A percentile compares a stretch with the other conserved stretches of the same genome.
Evolutionary conservation across 2,797 vertebrate genomes (phyloP).

Genomic region (Spinus pinus): DNA sequence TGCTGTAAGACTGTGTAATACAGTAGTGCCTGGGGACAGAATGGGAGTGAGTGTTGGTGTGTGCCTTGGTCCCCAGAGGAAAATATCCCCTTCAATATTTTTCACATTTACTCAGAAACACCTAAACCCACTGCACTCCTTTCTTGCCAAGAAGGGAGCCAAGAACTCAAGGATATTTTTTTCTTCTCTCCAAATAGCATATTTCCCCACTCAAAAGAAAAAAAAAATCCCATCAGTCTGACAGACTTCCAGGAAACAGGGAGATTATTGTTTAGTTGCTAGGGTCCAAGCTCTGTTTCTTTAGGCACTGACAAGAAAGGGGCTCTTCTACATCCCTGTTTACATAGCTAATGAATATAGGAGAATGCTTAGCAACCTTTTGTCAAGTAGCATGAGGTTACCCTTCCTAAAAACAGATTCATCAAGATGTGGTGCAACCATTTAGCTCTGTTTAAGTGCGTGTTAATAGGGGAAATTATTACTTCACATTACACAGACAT

Average conservation of each 20-base stretch:
- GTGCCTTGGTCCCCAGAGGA: neutral
- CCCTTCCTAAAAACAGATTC: neutral
- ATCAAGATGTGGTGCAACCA: neutral
- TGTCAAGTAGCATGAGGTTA: neutral
- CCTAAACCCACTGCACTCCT: neutral
- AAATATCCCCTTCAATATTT: conserved; percentile 10
- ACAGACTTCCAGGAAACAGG: conserved; percentile 20
- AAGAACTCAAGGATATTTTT: conserved; percentile 1
- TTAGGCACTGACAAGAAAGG: neutral
- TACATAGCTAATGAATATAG: neutral
- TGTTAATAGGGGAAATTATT: neutral
- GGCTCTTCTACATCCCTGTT: conserved; percentile 3
- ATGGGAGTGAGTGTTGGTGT: neutral
- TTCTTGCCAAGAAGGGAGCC: neutral
- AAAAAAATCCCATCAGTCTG: neutral
- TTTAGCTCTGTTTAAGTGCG: neutral
- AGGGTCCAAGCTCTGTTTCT: neutral
- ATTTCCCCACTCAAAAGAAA: neutral
- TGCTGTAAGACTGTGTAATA: neutral
- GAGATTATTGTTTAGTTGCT: neutral
- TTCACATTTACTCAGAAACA: conserved; percentile 14
- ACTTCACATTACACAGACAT: neutral
- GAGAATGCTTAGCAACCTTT: neutral
- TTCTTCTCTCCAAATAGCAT: neutral
- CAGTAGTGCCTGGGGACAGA: neutral